Base-by-base conservation (phyloP, 53 echinoderm and acorn worm species). In the Echinometra lucunter region DNA sequence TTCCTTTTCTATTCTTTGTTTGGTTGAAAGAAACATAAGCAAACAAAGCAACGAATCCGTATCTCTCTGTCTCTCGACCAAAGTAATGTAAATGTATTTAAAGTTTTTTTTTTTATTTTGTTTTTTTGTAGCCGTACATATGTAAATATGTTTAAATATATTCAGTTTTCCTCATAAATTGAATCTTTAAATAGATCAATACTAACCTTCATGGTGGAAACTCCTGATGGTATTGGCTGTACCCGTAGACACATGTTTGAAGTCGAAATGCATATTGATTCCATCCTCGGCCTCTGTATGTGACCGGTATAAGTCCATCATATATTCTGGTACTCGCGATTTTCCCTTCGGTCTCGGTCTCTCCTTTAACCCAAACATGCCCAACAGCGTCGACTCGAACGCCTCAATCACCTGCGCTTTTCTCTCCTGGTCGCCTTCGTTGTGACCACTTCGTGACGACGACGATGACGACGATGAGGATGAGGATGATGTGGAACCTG, bases 361-460 rank as follows among this genome's bases (percentile, higher is more conserved):
- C 91, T 96, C 95, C 35, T 96, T 98, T 91, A 99, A 92, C 82
- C 99, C 99, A 75, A 99, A 99, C 99, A 99, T 99, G 88, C 96
- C 98, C 45, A 99, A 95, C 8, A 99, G 92, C 87, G 95, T 99
- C 32, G 95, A 95, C 87, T 99, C 99, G 88, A 99, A 98, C 6
- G 99, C 98, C 89, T 92, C 90, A 67, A 99, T 96, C 72, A 99
- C 96, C 28, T 96, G 95, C 66, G 96, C 95, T 87, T 94, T 90
- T 69, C 97, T 97, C n/a, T 94, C 66, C 82, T 93, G 94, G 38
- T 94, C 91, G 94, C 90, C 82, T 17, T 63, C 60, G 60, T 58
- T 57, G 16, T 94, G 38, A 45, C 37, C 38, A 40, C 38, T 83
- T 44, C 56, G 35, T 40, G 83, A 83, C 23, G 94, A 85, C 32